These are phyloP conservation scores for Cirrhinus mrigala DNA, from an alignment of 2,797 vertebrate species.

Conservation along the genomic window DNA sequence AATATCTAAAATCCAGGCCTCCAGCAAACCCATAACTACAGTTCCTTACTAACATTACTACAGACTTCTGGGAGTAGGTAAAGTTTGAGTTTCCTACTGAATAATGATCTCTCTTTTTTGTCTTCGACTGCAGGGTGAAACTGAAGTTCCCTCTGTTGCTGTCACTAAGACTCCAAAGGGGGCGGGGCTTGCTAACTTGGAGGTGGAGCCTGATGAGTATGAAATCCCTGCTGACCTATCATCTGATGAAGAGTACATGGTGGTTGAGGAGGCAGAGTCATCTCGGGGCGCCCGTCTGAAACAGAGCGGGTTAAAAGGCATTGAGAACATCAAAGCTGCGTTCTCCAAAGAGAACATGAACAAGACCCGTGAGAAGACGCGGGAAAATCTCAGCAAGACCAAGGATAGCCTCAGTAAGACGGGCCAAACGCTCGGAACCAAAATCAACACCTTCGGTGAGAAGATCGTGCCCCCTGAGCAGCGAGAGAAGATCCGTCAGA, in stretches of 20 bases:
- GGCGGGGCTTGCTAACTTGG: slow-evolving; percentile 69
- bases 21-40: neutral
- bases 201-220: slow-evolving; percentile 82
- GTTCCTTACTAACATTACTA: neutral
- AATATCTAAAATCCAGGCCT: neutral
- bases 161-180: slow-evolving; percentile 80
- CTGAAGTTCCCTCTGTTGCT: slow-evolving; percentile 80
- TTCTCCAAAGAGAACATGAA: slow-evolving; percentile 94
- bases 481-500: slow-evolving; percentile 91
- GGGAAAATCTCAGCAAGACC: slow-evolving; percentile 67
- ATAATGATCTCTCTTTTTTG: slow-evolving; percentile 1
- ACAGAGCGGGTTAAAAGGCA: slow-evolving; percentile 87
- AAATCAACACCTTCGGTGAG: slow-evolving; percentile 89
- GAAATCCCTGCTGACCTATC: slow-evolving; percentile 87
- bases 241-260: slow-evolving; percentile 94
- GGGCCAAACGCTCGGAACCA: slow-evolving; percentile 89
- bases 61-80: neutral
- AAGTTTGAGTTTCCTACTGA: neutral
- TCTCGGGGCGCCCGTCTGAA: slow-evolving; percentile 85
- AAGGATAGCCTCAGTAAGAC: slow-evolving; percentile 93
- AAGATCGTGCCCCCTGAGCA: slow-evolving; percentile 92
- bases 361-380: slow-evolving; percentile 86
- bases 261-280: slow-evolving; percentile 83
- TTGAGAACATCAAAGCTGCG: slow-evolving; percentile 92
- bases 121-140: slow-evolving; percentile 81